phyloP scores from a whole-genome alignment of 2,797 vertebrate species.

The Xenopus petersii region DNA sequence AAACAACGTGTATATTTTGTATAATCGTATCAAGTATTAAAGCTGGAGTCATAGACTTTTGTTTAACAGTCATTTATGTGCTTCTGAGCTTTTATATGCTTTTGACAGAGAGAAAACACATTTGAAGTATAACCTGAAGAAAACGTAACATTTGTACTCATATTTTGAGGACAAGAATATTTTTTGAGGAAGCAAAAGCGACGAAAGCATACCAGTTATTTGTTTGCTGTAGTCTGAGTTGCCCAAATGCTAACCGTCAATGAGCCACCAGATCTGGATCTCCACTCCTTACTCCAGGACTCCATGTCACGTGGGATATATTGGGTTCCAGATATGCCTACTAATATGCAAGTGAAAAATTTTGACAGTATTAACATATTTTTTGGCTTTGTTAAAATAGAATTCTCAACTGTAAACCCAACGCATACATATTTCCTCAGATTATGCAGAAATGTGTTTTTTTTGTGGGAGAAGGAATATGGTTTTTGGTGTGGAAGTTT shows the following conservation, averaged over 20 bases:
- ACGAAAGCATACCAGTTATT: slow-evolving; percentile 30
- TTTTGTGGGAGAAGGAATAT: slow-evolving; percentile 39
- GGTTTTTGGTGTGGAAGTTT: too few species aligned
- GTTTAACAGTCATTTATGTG: slow-evolving; percentile 64
- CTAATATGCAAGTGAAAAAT: slow-evolving; percentile 14
- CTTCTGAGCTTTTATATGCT: slow-evolving; percentile 65
- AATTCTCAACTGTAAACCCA: background rate
- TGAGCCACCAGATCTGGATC: background rate
- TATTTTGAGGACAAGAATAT: slow-evolving; percentile 47
- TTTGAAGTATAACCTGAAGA: slow-evolving; percentile 55
- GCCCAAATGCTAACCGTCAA: background rate
- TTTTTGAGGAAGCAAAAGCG: slow-evolving; percentile 37
- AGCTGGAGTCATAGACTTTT: slow-evolving; percentile 72
- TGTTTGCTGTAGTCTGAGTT: background rate
- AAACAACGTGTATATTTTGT: slow-evolving; percentile 85
- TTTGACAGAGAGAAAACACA: slow-evolving; percentile 60
- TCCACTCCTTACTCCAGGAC: too few species aligned
- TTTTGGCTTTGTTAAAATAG: background rate
- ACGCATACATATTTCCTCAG: slow-evolving; percentile 47
- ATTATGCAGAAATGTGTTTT: slow-evolving; percentile 49
- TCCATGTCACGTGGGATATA: too few species aligned
- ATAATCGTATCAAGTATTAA: slow-evolving; percentile 74
- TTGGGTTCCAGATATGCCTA: slow-evolving; percentile 19
- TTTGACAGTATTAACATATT: background rate
- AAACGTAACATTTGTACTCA: slow-evolving; percentile 48